phyloP scores from a whole-genome alignment of 2,113 vertebrate genomes.

The Oostethus manadensis region DNA sequence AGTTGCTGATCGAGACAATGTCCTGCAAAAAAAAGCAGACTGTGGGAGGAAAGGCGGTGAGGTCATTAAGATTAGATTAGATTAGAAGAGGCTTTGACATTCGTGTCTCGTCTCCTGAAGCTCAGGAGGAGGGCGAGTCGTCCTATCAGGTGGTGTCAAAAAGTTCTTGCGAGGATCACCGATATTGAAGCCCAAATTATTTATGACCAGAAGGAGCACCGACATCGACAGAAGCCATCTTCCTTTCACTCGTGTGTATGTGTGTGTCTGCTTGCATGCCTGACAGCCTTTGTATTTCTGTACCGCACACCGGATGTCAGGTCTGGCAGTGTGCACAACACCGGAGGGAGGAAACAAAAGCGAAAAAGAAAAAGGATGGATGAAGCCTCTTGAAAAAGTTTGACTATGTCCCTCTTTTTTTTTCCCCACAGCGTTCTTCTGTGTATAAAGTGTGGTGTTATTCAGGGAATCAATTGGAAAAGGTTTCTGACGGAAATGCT shows the following conservation, averaged over 20 bases:
- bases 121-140: slow-evolving; percentile 6
- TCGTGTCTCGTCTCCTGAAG: slow-evolving; percentile 14
- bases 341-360: slow-evolving; percentile 1
- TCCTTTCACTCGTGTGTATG: slow-evolving; percentile 8
- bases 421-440: background rate
- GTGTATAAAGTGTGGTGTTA: background rate
- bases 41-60: background rate
- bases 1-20: too few relatives aligned
- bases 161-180: slow-evolving; percentile 12
- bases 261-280: background rate
- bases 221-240: slow-evolving; percentile 14
- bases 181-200: slow-evolving; percentile 27
- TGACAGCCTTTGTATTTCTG: slow-evolving; percentile 5
- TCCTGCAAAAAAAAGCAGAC: background rate
- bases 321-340: background rate
- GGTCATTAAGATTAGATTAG: slow-evolving; percentile 13
- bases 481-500: too few relatives aligned
- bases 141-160: slow-evolving; percentile 15
- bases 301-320: slow-evolving; percentile 8
- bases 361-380: slow-evolving; percentile 3
- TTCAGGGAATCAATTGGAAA: too few relatives aligned
- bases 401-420: slow-evolving; percentile 1
- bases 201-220: slow-evolving; percentile 16
- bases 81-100: slow-evolving; percentile 13
- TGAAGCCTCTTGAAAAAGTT: background rate